Evolutionary conservation across 2,797 vertebrate species (phyloP).

Genomic region (Molossus alvarezi): DNA sequence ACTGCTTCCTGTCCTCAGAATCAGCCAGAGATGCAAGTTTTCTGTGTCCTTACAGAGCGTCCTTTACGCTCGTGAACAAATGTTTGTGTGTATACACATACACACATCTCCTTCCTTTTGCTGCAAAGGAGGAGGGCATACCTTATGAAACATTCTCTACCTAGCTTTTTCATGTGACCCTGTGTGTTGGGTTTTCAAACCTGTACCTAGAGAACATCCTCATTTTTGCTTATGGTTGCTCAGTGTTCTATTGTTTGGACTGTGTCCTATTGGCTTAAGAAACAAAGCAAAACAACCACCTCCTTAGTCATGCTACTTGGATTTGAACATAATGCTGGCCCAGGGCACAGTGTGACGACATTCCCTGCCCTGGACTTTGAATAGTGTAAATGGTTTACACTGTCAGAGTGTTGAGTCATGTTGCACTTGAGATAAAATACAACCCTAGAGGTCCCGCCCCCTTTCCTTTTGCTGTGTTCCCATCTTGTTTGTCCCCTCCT

Average conservation of each 20-base stretch:
- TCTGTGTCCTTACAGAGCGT: background rate
- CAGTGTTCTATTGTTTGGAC: background rate
- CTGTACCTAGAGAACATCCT: background rate
- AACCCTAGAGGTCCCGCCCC: too few relatives aligned
- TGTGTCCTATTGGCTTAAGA: conserved; percentile 33
- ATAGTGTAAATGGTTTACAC: background rate
- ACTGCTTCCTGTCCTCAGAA: background rate
- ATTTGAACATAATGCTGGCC: background rate
- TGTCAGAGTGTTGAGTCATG: background rate
- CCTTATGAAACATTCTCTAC: background rate
- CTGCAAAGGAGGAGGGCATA: background rate
- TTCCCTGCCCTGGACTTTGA: background rate
- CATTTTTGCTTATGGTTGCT: background rate
- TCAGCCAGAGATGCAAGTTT: background rate
- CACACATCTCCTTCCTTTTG: background rate
- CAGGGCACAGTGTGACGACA: background rate
- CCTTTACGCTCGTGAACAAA: background rate
- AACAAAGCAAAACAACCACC: background rate
- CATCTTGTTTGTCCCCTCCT: background rate
- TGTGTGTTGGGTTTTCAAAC: background rate
- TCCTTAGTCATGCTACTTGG: background rate
- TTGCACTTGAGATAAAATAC: background rate
- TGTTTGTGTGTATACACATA: rapidly evolving
- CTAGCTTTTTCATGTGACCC: too few relatives aligned
- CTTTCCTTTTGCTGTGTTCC: background rate